These are phyloP conservation scores for Polia nebulosa DNA, from an alignment of 2,888 invertebrate genomes.

Conservation along the genomic window DNA sequence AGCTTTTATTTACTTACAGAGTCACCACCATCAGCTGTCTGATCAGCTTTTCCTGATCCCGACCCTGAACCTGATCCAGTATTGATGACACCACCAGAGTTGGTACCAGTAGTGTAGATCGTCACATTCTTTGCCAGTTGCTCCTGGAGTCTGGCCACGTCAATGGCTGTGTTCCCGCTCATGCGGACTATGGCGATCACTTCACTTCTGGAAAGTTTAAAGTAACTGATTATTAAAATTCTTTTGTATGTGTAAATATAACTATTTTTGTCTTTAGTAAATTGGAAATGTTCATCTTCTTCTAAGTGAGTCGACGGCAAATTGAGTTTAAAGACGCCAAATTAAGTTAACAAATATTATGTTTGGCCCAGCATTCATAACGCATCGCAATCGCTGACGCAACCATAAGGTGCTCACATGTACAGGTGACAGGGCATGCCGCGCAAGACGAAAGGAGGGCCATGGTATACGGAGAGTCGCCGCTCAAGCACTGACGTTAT, in stretches of 20 bases:
- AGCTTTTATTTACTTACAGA: conserved; percentile 74
- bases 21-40: conserved; percentile 77
- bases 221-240: background rate
- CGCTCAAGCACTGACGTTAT: too few species aligned
- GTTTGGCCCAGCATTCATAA: too few species aligned
- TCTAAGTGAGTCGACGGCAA: too few species aligned
- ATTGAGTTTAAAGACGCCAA: too few species aligned
- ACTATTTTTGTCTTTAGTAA: too few species aligned
- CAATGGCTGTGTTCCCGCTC: conserved; percentile 92
- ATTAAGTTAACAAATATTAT: too few species aligned
- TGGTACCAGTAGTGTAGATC: conserved; percentile 81
- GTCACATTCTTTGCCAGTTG: conserved; percentile 89
- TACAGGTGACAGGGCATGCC: too few species aligned
- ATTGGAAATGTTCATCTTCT: too few species aligned
- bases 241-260: background rate
- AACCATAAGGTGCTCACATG: too few species aligned
- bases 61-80: conserved; percentile 57
- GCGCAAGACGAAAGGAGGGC: too few species aligned
- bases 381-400: too few species aligned
- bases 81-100: conserved; percentile 68
- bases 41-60: conserved; percentile 70
- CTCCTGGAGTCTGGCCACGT: conserved; percentile 93
- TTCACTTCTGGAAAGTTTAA: conserved; percentile 91
- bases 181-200: conserved; percentile 94
- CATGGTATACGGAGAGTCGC: too few species aligned